Evolutionary conservation across 2,888 invertebrate genomes (phyloP), one percentile per base, ranked within the genome.

Genomic region (Neocrepidodera transversa): DNA sequence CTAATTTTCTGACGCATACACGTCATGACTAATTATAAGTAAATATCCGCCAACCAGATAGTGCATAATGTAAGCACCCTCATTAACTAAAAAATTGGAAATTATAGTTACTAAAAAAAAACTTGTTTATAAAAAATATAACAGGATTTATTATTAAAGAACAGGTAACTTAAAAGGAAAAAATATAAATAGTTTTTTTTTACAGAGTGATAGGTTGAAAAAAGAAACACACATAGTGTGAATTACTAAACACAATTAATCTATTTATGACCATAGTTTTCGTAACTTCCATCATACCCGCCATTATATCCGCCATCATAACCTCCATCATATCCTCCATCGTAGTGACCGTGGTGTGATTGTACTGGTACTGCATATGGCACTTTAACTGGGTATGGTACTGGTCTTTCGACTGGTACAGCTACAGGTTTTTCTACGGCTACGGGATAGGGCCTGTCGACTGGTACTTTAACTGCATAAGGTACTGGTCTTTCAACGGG

Each of bases 321-420:
- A 20, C 70, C 71, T n/a, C 66, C 73, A 2, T 68, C 74, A 18
- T 67, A 60, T 13, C 64, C 59, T n/a, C 67, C 67, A 10, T 66
- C 62, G 20, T 71, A 70, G 8, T 62, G 56, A 14, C 63, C 36
- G 36, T 62, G 32, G 17, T 59, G 52, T 68, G 7, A 71, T n/a
- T 62, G 30, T 11, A 53, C 72, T 40, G 72, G 72, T 62, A 75
- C 74, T 10, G 73, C 65, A 57, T 81, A 79, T 59, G 87, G 87
- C 43, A 87, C 88, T 16, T 87, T 87, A 78, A 87, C 87, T 58
- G 87, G 87, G 66, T 84, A 84, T 8, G 87, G 87, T 26, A 87
- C 85, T 14, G 75, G 71, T 66, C 77, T 81, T 58, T 86, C 87
- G 8, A 88, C 87, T 13, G 87, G 86, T 79, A 87, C 87, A 53